phyloP scores from a whole-genome alignment of 2,797 vertebrate species.

The Crax fasciolata region DNA sequence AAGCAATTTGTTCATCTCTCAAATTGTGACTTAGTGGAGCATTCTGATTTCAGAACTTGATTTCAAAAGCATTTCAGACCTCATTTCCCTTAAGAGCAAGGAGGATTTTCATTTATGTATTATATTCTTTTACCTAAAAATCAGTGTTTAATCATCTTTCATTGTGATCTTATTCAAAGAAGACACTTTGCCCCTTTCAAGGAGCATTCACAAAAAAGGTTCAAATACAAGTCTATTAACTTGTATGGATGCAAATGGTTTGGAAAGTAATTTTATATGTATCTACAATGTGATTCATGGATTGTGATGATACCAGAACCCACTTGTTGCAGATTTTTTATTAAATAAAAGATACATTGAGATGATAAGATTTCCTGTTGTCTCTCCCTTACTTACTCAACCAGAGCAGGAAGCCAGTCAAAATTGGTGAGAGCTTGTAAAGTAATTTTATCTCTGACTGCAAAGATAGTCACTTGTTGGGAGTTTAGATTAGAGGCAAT shows the following conservation, averaged over 20 bases:
- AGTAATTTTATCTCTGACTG: constrained; percentile 13
- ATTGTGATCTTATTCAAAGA: constrained; percentile 15
- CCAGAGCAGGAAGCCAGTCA: not conserved
- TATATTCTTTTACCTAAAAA: constrained; percentile 7
- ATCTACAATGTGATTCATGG: not conserved
- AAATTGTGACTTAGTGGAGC: not conserved
- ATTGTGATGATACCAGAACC: not conserved
- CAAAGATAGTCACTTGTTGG: not conserved
- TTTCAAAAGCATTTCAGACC: constrained; percentile 35
- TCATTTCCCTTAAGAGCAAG: not conserved
- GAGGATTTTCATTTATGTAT: not conserved
- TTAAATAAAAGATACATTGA: not conserved
- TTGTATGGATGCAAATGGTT: not conserved
- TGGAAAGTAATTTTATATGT: constrained; percentile 41
- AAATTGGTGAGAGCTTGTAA: not conserved
- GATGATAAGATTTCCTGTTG: not conserved
- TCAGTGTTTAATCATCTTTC: constrained; percentile 21
- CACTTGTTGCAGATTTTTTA: not conserved
- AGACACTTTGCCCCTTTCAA: not conserved
- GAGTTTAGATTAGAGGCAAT: not conserved
- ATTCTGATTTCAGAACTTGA: constrained; percentile 34
- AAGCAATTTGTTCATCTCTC: constrained; percentile 3
- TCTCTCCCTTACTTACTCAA: not conserved
- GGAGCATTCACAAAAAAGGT: not conserved
- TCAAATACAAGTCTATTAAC: not conserved